Evolutionary conservation across 1,140 invertebrate species (phyloP).

Genomic region (Cydia splendana): DNA sequence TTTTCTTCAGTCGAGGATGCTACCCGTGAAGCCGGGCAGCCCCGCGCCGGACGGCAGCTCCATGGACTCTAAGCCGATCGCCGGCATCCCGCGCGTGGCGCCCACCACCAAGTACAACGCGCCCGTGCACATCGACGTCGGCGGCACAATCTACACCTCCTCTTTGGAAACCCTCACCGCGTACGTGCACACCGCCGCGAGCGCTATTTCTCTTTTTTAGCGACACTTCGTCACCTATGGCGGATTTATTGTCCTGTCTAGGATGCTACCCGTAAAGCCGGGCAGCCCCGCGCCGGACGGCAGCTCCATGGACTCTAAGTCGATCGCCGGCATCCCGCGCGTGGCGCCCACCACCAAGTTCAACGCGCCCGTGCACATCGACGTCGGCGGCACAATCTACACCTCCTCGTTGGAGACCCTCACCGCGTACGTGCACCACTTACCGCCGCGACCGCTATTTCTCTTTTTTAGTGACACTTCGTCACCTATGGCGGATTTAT

Average conservation of each 20-base stretch:
- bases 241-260: too few species aligned
- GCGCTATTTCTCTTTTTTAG: too few species aligned
- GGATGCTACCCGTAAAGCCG: background rate
- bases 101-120: constrained; percentile 95
- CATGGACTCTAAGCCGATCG: constrained; percentile 46
- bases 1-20: constrained; percentile 35
- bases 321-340: constrained; percentile 65
- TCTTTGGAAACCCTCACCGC: constrained; percentile 97
- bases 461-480: too few species aligned
- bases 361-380: constrained; percentile 97
- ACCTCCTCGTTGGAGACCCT: constrained; percentile 97
- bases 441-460: too few species aligned
- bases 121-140: constrained; percentile 98
- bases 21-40: constrained; percentile 45
- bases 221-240: too few species aligned
- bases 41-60: constrained; percentile 43
- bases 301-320: too few species aligned
- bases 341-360: constrained; percentile 94
- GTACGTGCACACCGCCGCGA: constrained; percentile 74
- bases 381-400: constrained; percentile 98
- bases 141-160: constrained; percentile 97
- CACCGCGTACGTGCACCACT: constrained; percentile 88
- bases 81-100: constrained; percentile 95
- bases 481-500: too few species aligned
- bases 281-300: too few species aligned